Conservation (phyloP, 2,888 invertebrate genomes). For the Erebia palarica region DNA sequence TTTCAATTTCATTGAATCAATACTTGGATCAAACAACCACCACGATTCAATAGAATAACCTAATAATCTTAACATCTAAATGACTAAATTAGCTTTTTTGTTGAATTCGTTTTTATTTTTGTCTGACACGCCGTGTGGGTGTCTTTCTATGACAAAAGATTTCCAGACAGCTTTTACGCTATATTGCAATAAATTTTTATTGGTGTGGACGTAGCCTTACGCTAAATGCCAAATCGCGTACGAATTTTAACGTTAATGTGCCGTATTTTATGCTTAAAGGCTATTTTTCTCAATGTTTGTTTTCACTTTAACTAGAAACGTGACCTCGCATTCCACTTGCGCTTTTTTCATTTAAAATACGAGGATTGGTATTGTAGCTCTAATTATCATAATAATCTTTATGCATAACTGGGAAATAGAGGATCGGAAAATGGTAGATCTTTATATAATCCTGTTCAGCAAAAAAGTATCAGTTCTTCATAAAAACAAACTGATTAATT, state of each 20-base stretch:
- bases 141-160: background rate
- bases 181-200: background rate
- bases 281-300: slow-evolving; percentile 20
- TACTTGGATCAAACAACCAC: too few species aligned
- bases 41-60: too few species aligned
- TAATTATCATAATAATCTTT: slow-evolving; percentile 1
- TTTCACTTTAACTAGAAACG: slow-evolving; percentile 22
- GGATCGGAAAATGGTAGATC: background rate
- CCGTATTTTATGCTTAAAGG: slow-evolving; percentile 1
- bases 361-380: slow-evolving; percentile 10
- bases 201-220: background rate
- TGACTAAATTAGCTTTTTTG: too few species aligned
- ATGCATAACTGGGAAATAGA: background rate
- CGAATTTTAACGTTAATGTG: slow-evolving; percentile 2
- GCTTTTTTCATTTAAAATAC: slow-evolving; percentile 24
- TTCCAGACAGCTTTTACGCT: background rate
- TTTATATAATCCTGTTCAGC: background rate
- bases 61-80: too few species aligned
- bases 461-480: too few species aligned
- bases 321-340: slow-evolving; percentile 24
- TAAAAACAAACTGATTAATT: too few species aligned
- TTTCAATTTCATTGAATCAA: too few species aligned
- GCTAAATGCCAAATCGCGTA: background rate
- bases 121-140: too few species aligned
- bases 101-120: too few species aligned